These are phyloP conservation scores for Myotis daubentonii DNA, from an alignment of 2,797 vertebrate species.

Conservation along the genomic window DNA sequence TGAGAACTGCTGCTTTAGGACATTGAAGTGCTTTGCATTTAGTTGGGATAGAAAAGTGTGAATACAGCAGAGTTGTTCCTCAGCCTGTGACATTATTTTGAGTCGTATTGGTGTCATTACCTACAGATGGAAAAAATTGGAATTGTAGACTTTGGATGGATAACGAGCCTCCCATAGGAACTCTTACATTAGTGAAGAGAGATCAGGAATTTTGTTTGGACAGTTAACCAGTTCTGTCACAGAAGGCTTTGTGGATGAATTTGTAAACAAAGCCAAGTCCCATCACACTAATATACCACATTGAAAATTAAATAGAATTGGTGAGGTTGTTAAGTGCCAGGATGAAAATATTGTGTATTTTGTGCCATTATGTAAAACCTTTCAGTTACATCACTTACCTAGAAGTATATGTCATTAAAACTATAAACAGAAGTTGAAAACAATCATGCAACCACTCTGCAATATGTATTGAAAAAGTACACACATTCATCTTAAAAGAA, in stretches of 20 bases:
- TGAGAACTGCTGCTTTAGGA: not conserved
- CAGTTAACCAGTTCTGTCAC: not conserved
- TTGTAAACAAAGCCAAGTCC: not conserved
- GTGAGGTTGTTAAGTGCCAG: not conserved
- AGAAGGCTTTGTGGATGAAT: not conserved
- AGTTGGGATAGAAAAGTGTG: not conserved
- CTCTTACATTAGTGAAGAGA: not conserved
- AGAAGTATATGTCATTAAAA: not conserved
- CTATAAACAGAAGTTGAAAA: not conserved
- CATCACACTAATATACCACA: not conserved
- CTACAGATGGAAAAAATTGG: not conserved
- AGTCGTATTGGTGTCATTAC: not conserved
- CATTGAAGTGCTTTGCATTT: not conserved
- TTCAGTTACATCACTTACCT: not conserved
- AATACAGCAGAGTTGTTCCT: not conserved
- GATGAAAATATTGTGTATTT: not conserved
- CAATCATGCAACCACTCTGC: not conserved
- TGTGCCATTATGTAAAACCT: not conserved
- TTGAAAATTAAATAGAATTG: conserved; percentile 34
- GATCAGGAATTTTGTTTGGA: not conserved
- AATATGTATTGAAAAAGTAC: not conserved
- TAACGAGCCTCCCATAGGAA: not conserved
- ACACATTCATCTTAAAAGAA: not conserved
- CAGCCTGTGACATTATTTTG: not conserved
- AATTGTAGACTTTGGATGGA: not conserved